Percentiles rank a stretch among this genome's conserved stretches.
Evolutionary conservation across 2,888 invertebrate genomes (phyloP).

Genomic region (Linyphia triangularis): DNA sequence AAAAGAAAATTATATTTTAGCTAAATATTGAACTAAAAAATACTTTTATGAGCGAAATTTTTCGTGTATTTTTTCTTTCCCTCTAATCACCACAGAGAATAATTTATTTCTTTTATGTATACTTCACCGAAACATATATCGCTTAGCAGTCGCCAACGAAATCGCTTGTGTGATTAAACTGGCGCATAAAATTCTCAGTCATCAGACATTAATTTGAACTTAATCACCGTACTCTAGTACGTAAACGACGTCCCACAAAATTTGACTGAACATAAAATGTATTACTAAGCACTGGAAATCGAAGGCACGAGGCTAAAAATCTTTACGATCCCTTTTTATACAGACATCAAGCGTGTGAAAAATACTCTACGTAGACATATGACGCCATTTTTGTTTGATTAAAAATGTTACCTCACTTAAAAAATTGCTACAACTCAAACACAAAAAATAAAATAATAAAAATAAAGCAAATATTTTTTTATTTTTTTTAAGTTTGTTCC

Average conservation of each 20-base stretch:
- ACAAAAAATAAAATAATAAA: too few relatives aligned
- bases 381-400: background rate
- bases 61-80: too few relatives aligned
- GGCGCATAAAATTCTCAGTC: constrained; percentile 29
- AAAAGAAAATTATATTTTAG: too few relatives aligned
- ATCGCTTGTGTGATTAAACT: background rate
- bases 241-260: background rate
- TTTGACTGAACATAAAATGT: constrained; percentile 29
- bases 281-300: background rate
- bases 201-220: constrained; percentile 54
- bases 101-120: too few relatives aligned
- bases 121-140: background rate
- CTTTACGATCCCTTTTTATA: constrained; percentile 14
- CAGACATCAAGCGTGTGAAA: constrained; percentile 25
- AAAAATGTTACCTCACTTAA: too few relatives aligned
- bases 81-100: too few relatives aligned
- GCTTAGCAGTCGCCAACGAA: background rate
- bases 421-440: too few relatives aligned
- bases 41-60: too few relatives aligned
- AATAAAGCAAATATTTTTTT: too few relatives aligned
- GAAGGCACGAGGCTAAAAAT: background rate
- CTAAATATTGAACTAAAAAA: too few relatives aligned
- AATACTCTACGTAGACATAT: too few relatives aligned
- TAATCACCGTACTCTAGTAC: constrained; percentile 26
- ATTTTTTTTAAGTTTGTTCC: too few relatives aligned